Evolutionary conservation across 2,113 vertebrate species (phyloP).

Genomic region (Corythaixoides concolor): DNA sequence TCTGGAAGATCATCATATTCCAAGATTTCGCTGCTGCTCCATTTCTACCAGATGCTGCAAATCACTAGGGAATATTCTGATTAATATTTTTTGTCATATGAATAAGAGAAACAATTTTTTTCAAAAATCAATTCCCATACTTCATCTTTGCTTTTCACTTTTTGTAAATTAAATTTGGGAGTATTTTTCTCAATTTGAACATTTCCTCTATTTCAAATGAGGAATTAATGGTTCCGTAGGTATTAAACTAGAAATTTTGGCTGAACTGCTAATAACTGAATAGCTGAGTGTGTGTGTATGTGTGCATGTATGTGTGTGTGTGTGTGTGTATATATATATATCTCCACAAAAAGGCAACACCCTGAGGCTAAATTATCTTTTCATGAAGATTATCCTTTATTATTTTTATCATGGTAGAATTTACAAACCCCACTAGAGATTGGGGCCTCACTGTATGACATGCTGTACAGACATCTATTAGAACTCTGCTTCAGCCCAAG

Average conservation of each 20-base stretch:
- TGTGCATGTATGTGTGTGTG: background rate
- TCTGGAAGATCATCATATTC: background rate
- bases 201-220: background rate
- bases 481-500: background rate
- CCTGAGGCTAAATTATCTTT: constrained; percentile 10
- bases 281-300: background rate
- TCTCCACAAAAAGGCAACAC: background rate
- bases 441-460: constrained; percentile 14
- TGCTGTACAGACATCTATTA: constrained; percentile 11
- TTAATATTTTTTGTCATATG: constrained; percentile 8
- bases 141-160: background rate
- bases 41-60: constrained; percentile 53
- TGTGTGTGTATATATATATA: background rate
- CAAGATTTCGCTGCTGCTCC: background rate
- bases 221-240: background rate
- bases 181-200: background rate
- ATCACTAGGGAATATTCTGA: constrained; percentile 32
- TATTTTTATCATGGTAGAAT: constrained; percentile 32
- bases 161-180: background rate
- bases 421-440: background rate
- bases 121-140: background rate
- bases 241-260: background rate
- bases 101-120: background rate
- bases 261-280: background rate
- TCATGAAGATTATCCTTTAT: constrained; percentile 2